These are phyloP conservation scores for Helicoverpa assulta DNA, from an alignment of 2,888 invertebrate genomes.

Conservation along the genomic window DNA sequence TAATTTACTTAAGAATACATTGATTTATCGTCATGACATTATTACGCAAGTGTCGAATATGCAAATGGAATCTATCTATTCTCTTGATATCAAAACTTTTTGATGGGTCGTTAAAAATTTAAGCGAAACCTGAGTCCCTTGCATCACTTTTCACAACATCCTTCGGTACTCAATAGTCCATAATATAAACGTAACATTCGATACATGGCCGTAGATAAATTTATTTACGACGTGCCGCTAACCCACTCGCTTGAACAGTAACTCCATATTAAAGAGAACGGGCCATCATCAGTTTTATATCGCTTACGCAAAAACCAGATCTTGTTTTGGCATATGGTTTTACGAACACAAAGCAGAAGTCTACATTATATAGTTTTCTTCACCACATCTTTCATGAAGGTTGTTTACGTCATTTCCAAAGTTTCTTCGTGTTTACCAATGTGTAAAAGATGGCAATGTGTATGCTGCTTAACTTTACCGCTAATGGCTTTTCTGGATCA, in stretches of 20 bases:
- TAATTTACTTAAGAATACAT: too few relatives aligned
- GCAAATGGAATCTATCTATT: not conserved
- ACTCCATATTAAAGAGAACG: conserved; percentile 30
- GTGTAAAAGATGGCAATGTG: not conserved
- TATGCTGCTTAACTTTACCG: conserved; percentile 14
- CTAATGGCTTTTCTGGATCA: conserved; percentile 4
- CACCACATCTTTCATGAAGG: conserved; percentile 23
- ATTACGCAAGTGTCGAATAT: too few relatives aligned
- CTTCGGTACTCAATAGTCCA: conserved; percentile 31
- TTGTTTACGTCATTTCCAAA: conserved; percentile 32
- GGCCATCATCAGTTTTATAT: conserved; percentile 37
- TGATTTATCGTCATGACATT: too few relatives aligned
- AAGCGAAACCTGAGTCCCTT: not conserved
- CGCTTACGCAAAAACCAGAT: conserved; percentile 36
- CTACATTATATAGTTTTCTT: conserved; percentile 4
- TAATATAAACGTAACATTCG: conserved; percentile 41
- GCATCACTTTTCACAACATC: conserved; percentile 21
- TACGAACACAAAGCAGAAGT: conserved; percentile 40
- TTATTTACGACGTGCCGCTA: conserved; percentile 45
- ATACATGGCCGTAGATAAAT: conserved; percentile 30
- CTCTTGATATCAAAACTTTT: not conserved
- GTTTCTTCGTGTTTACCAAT: not conserved
- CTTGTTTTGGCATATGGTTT: conserved; percentile 36
- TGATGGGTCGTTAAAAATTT: not conserved
- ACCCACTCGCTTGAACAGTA: conserved; percentile 36